Conservation (phyloP, 2,113 vertebrate genomes). For the Hassar affinis region DNA sequence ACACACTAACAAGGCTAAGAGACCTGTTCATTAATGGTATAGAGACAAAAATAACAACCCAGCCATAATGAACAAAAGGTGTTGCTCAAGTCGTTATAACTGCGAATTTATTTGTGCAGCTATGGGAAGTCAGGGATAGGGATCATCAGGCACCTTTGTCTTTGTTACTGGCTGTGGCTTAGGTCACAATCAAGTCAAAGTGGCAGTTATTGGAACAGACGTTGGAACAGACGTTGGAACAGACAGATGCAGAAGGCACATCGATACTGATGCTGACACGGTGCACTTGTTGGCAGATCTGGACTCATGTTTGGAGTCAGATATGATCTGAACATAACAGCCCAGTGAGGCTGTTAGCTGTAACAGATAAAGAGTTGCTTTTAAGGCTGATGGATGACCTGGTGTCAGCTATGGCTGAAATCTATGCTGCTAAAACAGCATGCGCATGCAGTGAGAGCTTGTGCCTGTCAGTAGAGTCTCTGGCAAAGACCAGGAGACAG, state of each 20-base stretch:
- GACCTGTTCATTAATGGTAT: constrained; percentile 35
- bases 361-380: neutral
- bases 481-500: neutral
- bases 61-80: constrained; percentile 12
- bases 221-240: neutral
- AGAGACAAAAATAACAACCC: constrained; percentile 29
- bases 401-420: neutral
- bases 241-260: neutral
- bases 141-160: neutral
- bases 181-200: neutral
- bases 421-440: neutral
- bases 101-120: neutral
- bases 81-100: too few species aligned
- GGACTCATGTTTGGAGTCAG: neutral
- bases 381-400: constrained; percentile 1
- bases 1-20: constrained; percentile 16
- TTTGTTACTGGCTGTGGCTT: neutral
- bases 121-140: too few species aligned
- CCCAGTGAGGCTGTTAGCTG: neutral
- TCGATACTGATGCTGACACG: neutral
- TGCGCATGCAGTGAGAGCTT: neutral
- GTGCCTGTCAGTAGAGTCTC: neutral
- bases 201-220: neutral
- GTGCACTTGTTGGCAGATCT: neutral
- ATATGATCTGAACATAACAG: neutral